phyloP scores from a whole-genome alignment of 1,140 invertebrate species.

The Gonioctena quinquepunctata region DNA sequence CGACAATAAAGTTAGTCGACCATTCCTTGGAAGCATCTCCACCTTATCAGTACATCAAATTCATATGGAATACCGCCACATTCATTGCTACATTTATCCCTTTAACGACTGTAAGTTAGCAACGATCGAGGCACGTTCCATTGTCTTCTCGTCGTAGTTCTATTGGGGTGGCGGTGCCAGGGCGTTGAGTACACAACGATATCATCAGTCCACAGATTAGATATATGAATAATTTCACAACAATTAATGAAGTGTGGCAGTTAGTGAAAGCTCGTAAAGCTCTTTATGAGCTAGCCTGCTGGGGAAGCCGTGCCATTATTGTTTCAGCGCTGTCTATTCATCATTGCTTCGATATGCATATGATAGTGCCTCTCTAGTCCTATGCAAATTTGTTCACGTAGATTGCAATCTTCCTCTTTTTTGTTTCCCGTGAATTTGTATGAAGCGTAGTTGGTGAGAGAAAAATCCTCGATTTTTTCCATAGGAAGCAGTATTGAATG shows the following conservation, averaged over 20 bases:
- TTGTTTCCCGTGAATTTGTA: too few species aligned
- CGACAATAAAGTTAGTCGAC: too few species aligned
- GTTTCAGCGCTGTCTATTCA: constrained; percentile 46
- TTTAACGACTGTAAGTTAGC: not conserved
- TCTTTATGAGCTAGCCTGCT: constrained; percentile 40
- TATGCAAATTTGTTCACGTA: constrained; percentile 47
- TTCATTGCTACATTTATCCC: not conserved
- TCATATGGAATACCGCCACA: not conserved
- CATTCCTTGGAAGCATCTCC: too few species aligned
- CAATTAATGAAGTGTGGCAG: constrained; percentile 52
- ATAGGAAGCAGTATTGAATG: too few species aligned
- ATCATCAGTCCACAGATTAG: constrained; percentile 53
- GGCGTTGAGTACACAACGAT: constrained; percentile 46
- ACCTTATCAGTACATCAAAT: not conserved
- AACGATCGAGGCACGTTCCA: not conserved
- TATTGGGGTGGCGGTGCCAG: not conserved
- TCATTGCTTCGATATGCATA: constrained; percentile 47
- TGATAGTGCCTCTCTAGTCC: constrained; percentile 42
- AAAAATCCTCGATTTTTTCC: too few species aligned
- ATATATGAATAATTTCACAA: constrained; percentile 54
- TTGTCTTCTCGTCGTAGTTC: not conserved
- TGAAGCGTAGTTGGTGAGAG: too few species aligned
- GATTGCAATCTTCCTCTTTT: constrained; percentile 46
- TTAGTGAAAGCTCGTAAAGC: constrained; percentile 50
- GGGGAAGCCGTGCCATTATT: constrained; percentile 43